Conservation (phyloP, 92 coral and sea anemone species). For the Umimayanthus chanpuru region DNA sequence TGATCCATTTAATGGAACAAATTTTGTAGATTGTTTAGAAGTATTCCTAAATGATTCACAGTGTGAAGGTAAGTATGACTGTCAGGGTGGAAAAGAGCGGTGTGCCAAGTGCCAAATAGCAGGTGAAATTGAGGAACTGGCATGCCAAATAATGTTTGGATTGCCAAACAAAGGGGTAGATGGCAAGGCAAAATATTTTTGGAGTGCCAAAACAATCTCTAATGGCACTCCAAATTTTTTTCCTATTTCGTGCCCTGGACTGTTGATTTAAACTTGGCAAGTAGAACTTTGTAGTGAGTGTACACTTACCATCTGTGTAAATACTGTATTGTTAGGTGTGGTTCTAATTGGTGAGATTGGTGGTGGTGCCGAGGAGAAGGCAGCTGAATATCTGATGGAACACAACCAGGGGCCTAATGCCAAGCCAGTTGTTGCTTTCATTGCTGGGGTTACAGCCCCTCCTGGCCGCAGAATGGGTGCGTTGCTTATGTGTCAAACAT, state of each 20-base stretch:
- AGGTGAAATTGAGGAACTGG: too few species aligned
- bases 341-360: conserved; percentile 98
- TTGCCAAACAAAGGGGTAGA: too few species aligned
- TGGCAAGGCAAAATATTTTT: too few species aligned
- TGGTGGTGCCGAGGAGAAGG: conserved; percentile 98
- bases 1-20: conserved; percentile 98
- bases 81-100: too few species aligned
- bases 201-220: too few species aligned
- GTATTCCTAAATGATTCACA: conserved; percentile 86
- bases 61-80: conserved; percentile 78
- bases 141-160: too few species aligned
- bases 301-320: background rate
- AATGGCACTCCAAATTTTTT: too few species aligned
- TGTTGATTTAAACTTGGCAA: background rate
- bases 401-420: conserved; percentile 92
- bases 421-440: conserved; percentile 96
- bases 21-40: conserved; percentile 94
- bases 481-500: background rate
- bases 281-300: background rate
- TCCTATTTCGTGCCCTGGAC: too few species aligned
- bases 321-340: conserved; percentile 67
- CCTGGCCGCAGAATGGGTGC: conserved; percentile 99
- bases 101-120: too few species aligned
- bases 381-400: conserved; percentile 88
- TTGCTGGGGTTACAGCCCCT: conserved; percentile 99